Base-by-base conservation (phyloP, 2,113 vertebrate species). In the Periophthalmodon schlosseri region DNA sequence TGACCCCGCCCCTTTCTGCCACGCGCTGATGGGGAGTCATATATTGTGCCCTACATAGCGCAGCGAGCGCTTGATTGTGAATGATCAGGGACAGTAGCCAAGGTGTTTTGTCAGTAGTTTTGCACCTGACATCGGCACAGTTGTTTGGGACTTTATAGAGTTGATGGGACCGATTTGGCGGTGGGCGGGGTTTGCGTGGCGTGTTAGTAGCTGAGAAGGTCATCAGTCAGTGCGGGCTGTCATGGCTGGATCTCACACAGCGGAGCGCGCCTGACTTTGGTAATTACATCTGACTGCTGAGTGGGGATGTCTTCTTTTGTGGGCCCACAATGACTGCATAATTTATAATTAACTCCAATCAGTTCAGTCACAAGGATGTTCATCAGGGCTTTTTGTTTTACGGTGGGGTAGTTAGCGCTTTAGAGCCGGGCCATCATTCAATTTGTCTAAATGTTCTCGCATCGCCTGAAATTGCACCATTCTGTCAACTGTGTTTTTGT, bases 241-340 rank as follows among this genome's bases (percentile, higher is more conserved):
- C 97, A 96, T 94, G 89, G 89, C 89, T 84, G 95, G 96, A 96
- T 96, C 95, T 94, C 94, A 94, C 94, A 95, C 93, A 92, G 93
- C 91, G 93, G 94, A 95, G 88, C 95, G 94, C 33, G 93, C 90
- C 93, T 91, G 94, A 87, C 95, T 95, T 95, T 95, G 94, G 94
- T 99, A 98, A 99, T 99, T 98, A 96, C 94, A 96, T 96, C 94
- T 96, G 97, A 97, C 96, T 96, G 96, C 95, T 93, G 96, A 96
- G 95, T 95, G 95, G 95, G 94, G 96, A 98, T 96, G 96, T 98
- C 96, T 98, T 97, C 96, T 97, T 98, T 95, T 96, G 95, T 96
- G 96, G 96, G 94, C 94, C 96, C 95, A 95, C 96, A 96, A 89
- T 94, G 96, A 95, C 95, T 96, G 95, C 96, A 96, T 97, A 95